Evolutionary conservation across 2,113 vertebrate genomes (phyloP).

Genomic region (Helogale parvula): DNA sequence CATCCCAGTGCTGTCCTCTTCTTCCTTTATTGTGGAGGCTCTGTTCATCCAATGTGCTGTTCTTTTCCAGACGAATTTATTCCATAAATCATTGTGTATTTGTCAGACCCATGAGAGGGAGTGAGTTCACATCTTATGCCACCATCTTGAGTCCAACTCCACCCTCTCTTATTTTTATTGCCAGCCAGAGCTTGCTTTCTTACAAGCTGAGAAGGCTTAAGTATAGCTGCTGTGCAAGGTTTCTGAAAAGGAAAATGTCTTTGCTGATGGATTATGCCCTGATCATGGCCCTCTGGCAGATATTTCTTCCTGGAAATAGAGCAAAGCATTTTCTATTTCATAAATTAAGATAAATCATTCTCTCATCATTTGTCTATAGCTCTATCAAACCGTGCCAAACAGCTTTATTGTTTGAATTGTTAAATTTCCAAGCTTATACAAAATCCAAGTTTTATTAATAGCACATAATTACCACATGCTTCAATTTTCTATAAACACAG

Average conservation of each 20-base stretch:
- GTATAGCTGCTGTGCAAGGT: not conserved
- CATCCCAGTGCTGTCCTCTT: not conserved
- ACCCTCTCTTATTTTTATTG: not conserved
- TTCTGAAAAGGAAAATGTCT: constrained; percentile 9
- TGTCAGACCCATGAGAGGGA: not conserved
- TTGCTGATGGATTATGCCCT: not conserved
- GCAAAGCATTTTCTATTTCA: constrained; percentile 55
- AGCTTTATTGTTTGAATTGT: constrained; percentile 64
- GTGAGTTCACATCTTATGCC: not conserved
- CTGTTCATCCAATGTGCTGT: not conserved
- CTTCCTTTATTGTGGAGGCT: not conserved
- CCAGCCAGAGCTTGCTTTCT: not conserved
- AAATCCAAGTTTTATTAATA: constrained; percentile 78
- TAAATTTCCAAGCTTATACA: constrained; percentile 62
- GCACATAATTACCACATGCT: constrained; percentile 69
- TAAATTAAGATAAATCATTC: constrained; percentile 54
- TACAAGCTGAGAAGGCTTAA: not conserved
- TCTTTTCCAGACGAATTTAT: not conserved
- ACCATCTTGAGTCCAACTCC: not conserved
- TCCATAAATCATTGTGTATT: not conserved
- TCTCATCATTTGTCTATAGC: constrained; percentile 53
- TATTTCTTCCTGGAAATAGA: constrained; percentile 37
- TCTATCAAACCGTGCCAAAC: constrained; percentile 52
- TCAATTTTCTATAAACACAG: constrained; percentile 79
- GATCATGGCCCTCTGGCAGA: not conserved